These are phyloP conservation scores for Hydropsyche tenuis DNA, from an alignment of 1,140 invertebrate species.

Conservation along the genomic window DNA sequence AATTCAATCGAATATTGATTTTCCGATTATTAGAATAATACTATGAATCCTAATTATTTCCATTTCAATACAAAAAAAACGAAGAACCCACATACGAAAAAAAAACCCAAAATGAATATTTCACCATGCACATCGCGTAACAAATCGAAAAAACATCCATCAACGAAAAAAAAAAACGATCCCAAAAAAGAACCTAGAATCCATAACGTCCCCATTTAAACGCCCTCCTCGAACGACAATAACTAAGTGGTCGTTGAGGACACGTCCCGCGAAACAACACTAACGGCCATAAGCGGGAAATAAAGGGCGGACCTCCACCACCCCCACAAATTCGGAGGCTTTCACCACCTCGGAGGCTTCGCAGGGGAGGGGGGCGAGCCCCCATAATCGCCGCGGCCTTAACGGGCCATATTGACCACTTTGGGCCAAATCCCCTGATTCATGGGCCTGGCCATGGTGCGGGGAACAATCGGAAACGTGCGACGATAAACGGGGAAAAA, in stretches of 20 bases:
- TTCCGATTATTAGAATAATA: no score
- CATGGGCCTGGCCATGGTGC: slow-evolving; percentile 28
- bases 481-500: not conserved
- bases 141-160: not conserved
- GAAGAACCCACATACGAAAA: no score
- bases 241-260: slow-evolving; percentile 3
- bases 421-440: slow-evolving; percentile 47
- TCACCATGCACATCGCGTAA: not conserved
- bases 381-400: slow-evolving; percentile 20
- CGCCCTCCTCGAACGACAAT: not conserved
- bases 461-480: slow-evolving; percentile 7
- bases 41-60: no score
- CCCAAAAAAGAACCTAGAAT: not conserved
- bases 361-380: slow-evolving; percentile 23
- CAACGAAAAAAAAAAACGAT: not conserved
- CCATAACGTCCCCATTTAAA: not conserved
- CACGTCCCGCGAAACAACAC: slow-evolving; percentile 25
- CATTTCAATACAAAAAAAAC: no score
- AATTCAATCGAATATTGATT: no score
- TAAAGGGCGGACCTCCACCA: no score
- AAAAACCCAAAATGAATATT: no score
- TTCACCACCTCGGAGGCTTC: no score
- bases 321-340: no score
- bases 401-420: slow-evolving; percentile 47
- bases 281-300: not conserved